These are phyloP conservation scores for Drosophila prolongata DNA, from an alignment of 2,888 invertebrate genomes.

Conservation along the genomic window DNA sequence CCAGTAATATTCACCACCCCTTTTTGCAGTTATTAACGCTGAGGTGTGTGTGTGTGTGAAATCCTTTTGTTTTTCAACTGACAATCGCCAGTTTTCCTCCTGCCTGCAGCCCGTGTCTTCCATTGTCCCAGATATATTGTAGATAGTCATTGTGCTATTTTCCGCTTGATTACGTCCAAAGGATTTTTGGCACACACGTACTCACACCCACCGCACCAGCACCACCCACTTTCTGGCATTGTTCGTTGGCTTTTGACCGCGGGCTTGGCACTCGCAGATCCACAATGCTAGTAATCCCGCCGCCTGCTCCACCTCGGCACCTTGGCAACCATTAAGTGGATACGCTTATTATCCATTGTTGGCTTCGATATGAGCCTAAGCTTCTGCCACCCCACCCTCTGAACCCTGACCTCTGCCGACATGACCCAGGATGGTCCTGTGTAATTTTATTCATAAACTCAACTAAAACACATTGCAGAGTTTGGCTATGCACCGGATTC, in stretches of 20 bases:
- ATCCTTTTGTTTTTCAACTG: constrained; percentile 69
- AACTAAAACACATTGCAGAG: constrained; percentile 59
- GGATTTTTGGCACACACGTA: constrained; percentile 59
- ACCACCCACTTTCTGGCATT: constrained; percentile 33
- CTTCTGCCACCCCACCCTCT: not conserved
- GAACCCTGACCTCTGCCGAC: constrained; percentile 10
- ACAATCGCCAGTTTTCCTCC: constrained; percentile 57
- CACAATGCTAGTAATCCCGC: constrained; percentile 30
- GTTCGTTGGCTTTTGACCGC: constrained; percentile 72
- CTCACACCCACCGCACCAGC: constrained; percentile 15
- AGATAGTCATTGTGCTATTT: constrained; percentile 82
- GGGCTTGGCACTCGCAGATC: constrained; percentile 66
- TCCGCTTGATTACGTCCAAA: constrained; percentile 79
- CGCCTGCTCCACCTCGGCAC: constrained; percentile 35
- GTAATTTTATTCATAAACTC: constrained; percentile 78
- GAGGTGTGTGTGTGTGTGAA: constrained; percentile 35
- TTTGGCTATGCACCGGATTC: constrained; percentile 37
- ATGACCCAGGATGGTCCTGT: constrained; percentile 35
- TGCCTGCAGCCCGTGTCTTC: constrained; percentile 44
- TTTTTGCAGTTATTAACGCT: constrained; percentile 64
- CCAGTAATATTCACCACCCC: constrained; percentile 3
- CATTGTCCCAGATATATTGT: constrained; percentile 79
- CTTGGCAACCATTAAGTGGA: constrained; percentile 80
- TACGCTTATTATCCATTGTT: constrained; percentile 78
- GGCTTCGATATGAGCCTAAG: constrained; percentile 65